Evolutionary conservation across 2,113 vertebrate genomes (phyloP).

Genomic region (Ailuropoda melanoleuca): DNA sequence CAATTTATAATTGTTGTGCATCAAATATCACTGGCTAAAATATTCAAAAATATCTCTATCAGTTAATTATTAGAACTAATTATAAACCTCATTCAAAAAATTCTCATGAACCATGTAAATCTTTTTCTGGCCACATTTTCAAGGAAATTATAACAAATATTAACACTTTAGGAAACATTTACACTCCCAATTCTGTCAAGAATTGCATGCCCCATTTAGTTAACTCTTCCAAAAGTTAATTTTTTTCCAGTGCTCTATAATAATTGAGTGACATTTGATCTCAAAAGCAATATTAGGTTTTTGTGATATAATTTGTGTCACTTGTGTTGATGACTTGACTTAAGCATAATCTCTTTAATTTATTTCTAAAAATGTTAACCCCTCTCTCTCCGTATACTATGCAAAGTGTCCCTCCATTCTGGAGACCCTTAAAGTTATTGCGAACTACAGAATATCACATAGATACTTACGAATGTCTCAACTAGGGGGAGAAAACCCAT

Average conservation of each 20-base stretch:
- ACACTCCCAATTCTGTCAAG: background rate
- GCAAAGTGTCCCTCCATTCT: background rate
- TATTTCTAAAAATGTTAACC: conserved; percentile 67
- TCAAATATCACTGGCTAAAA: background rate
- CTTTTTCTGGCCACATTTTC: background rate
- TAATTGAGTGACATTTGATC: background rate
- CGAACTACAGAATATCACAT: background rate
- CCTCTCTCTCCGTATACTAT: conserved; percentile 33
- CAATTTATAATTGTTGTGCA: background rate
- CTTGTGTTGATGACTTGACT: background rate
- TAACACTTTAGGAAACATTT: background rate
- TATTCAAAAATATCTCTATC: background rate
- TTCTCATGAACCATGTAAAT: background rate
- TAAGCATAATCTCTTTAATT: background rate
- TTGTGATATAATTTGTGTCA: background rate
- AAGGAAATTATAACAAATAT: background rate
- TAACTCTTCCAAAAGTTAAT: background rate
- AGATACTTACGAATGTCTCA: background rate
- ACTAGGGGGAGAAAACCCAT: background rate
- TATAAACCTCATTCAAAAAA: background rate
- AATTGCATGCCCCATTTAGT: background rate
- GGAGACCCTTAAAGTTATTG: background rate
- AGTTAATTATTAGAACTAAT: background rate
- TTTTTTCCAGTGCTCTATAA: background rate
- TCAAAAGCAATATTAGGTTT: background rate